phyloP scores from a whole-genome alignment of 2,113 vertebrate genomes.

The Silurus glanis region DNA sequence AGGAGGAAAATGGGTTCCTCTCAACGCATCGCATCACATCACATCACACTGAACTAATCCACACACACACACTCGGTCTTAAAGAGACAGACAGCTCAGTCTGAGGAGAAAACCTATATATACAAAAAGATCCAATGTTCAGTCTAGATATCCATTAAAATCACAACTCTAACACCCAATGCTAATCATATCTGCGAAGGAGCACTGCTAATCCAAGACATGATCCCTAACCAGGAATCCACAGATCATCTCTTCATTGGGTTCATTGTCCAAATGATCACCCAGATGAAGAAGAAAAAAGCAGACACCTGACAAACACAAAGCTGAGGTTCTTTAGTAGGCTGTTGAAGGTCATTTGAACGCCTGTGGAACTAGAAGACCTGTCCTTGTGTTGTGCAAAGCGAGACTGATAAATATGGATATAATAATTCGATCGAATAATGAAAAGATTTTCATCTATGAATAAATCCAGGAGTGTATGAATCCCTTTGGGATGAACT shows the following conservation, averaged over 20 bases:
- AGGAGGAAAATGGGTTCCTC: slow-evolving; percentile 57
- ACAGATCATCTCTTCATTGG: neutral
- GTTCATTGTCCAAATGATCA: neutral
- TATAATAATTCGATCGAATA: no score
- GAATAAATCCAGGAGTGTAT: no score
- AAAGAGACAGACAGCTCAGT: slow-evolving; percentile 73
- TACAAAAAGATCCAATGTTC: neutral
- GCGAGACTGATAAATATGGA: no score
- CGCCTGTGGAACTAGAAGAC: no score
- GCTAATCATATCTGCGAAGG: no score
- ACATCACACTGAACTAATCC: slow-evolving; percentile 71
- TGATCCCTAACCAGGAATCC: neutral
- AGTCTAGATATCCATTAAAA: neutral
- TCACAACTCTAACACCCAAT: no score
- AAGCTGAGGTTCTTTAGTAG: no score
- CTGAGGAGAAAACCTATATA: neutral
- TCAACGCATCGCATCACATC: slow-evolving; percentile 65
- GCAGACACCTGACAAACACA: no score
- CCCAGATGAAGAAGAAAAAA: neutral
- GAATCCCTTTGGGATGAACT: no score
- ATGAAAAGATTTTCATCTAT: no score
- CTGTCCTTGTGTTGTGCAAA: no score
- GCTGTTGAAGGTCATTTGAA: no score
- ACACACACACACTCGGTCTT: slow-evolving; percentile 65
- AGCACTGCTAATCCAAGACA: neutral